phyloP scores from a whole-genome alignment of 2,797 vertebrate species.

The Acanthurus tractus region DNA sequence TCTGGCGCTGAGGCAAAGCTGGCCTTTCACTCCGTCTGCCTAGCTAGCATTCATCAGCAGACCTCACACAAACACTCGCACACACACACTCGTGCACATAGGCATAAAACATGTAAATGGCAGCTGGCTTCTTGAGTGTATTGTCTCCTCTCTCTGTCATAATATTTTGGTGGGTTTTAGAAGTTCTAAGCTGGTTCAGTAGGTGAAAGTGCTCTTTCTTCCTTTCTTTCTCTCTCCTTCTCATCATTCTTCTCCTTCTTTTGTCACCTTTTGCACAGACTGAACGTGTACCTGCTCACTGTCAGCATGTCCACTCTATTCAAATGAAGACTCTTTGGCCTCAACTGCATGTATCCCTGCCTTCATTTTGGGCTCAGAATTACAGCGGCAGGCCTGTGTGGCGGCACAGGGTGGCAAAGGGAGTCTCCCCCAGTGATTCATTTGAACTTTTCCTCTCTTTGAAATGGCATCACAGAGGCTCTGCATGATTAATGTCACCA shows the following conservation, averaged over 20 bases:
- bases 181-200: conserved; percentile 4
- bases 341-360: conserved; percentile 39
- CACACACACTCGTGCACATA: conserved; percentile 29
- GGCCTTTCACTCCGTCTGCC: conserved; percentile 78
- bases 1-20: conserved; percentile 73
- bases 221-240: background rate
- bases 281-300: conserved; percentile 46
- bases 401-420: conserved; percentile 41
- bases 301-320: conserved; percentile 41
- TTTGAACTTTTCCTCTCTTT: conserved; percentile 78
- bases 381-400: conserved; percentile 47
- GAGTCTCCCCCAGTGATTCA: conserved; percentile 70
- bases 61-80: conserved; percentile 18
- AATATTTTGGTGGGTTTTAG: conserved; percentile 15
- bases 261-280: conserved; percentile 37
- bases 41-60: conserved; percentile 75
- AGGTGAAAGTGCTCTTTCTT: background rate
- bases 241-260: background rate
- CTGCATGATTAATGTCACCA: conserved; percentile 73
- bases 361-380: conserved; percentile 51
- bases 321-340: conserved; percentile 42
- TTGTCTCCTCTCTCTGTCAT: conserved; percentile 22
- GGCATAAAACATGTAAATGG: conserved; percentile 65
- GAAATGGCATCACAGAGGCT: conserved; percentile 77
- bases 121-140: conserved; percentile 44